Base-by-base conservation (phyloP, 2,888 invertebrate species). In the Trichogramma evanescens region DNA sequence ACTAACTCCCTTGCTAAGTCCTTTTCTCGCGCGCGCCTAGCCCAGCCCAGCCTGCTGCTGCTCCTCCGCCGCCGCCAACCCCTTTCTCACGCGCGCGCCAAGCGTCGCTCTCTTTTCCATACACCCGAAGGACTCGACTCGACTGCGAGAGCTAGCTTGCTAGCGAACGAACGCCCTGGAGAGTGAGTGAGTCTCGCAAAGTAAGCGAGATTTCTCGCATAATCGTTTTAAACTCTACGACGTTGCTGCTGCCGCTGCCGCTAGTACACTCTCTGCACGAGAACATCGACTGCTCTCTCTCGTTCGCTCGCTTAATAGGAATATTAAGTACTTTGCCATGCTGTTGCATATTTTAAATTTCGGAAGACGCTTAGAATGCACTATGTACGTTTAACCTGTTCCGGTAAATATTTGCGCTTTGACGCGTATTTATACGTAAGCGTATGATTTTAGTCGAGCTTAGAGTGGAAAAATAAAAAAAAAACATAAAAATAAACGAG, bases 171-270 rank as follows among this genome's bases (percentile, higher is more conserved):
- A 48, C 43, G 49, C 44, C 54, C 45, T 43, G 50, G 43, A 26
- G 41, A 40, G 7, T 43, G 10, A 10, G 44, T 13, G 45, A 48
- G 43, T 59, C 58, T 59, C 60, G 63, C 67, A 65, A 69, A 68
- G 68, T 71, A 67, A 70, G 68, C 68, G 70, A 71, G 70, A 72
- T 71, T 73, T 73, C 69, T 72, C 71, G 64, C 72, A 61, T 64
- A 72, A 74, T 74, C 74, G 72, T 74, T 75, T 73, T 71, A 73
- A 72, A 71, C 70, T 67, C 66, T 63, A 44, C 49, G 53, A 56
- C 54, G 60, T 61, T 61, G 50, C 63, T 54, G 52, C 45, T 45
- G 50, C 51, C 58, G 50, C 63, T 54, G 52, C 45, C 48, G 50
- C 51, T 3, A 54, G 57, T 48, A 13, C 50, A 50, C 13, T 13